A percentile compares a stretch with the other conserved stretches of the same genome.
Evolutionary conservation across 2,888 invertebrate species (phyloP).

Genomic region (Ditula angustiorana): DNA sequence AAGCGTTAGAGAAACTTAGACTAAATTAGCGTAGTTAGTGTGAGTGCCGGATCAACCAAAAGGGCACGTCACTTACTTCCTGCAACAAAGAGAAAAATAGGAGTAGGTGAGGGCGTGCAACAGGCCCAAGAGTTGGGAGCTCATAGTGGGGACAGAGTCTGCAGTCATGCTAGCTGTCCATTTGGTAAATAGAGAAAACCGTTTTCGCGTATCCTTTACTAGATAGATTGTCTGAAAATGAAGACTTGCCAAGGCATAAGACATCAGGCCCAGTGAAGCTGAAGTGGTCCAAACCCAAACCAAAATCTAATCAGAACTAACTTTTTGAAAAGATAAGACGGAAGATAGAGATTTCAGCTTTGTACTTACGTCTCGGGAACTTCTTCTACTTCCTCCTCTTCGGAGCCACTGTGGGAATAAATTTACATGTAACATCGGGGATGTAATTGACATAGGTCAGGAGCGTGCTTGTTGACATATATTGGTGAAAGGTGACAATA

Average conservation of each 20-base stretch:
- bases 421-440: slow-evolving; percentile 43
- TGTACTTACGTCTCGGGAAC: slow-evolving; percentile 90
- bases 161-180: slow-evolving; percentile 66
- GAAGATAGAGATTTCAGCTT: slow-evolving; percentile 41
- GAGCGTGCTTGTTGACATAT: slow-evolving; percentile 20
- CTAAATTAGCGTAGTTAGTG: slow-evolving; percentile 78
- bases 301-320: slow-evolving; percentile 62
- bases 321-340: slow-evolving; percentile 47
- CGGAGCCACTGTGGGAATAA: slow-evolving; percentile 83
- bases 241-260: slow-evolving; percentile 73
- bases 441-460: background rate
- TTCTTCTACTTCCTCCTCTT: slow-evolving; percentile 92
- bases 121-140: slow-evolving; percentile 67
- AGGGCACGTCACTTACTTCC: slow-evolving; percentile 85
- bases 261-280: slow-evolving; percentile 77
- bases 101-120: slow-evolving; percentile 80
- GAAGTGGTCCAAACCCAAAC: slow-evolving; percentile 75
- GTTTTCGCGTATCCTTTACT: slow-evolving; percentile 43
- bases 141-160: slow-evolving; percentile 60
- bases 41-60: slow-evolving; percentile 81
- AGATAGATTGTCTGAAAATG: slow-evolving; percentile 60
- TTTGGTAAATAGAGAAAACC: slow-evolving; percentile 14
- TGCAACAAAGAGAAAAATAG: slow-evolving; percentile 82
- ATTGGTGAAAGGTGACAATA: background rate
- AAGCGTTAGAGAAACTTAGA: slow-evolving; percentile 79